These are phyloP conservation scores for Oenanthe melanoleuca DNA, from an alignment of 2,113 vertebrate genomes.

Conservation along the genomic window DNA sequence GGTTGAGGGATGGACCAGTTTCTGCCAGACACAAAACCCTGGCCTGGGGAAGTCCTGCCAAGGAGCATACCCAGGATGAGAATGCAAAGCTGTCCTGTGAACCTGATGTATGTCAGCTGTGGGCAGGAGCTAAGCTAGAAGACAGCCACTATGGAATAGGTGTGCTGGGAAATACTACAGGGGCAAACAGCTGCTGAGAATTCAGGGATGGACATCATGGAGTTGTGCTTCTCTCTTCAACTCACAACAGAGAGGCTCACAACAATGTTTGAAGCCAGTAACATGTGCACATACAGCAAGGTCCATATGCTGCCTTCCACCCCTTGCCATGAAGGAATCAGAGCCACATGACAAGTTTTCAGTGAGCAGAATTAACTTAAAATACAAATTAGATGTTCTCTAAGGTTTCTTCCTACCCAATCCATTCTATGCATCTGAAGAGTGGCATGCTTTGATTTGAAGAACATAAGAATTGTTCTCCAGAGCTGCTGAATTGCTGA, in stretches of 20 bases:
- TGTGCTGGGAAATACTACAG: not conserved
- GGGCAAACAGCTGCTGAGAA: not conserved
- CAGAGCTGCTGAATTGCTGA: not conserved
- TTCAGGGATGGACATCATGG: not conserved
- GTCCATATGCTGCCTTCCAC: not conserved
- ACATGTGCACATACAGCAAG: not conserved
- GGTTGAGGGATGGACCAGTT: not conserved
- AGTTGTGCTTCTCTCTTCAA: not conserved
- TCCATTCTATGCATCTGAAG: not conserved
- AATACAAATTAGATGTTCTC: not conserved
- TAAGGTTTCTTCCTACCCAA: not conserved
- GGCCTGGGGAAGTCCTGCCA: not conserved
- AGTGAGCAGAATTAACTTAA: not conserved
- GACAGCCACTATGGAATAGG: not conserved
- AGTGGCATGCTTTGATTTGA: not conserved
- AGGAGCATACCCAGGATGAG: not conserved
- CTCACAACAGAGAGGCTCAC: not conserved
- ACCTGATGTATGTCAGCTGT: accelerated
- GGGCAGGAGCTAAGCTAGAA: not conserved
- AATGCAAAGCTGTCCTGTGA: not conserved
- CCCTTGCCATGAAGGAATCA: not conserved
- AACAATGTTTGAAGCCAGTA: not conserved
- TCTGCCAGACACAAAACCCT: not conserved
- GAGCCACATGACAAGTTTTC: not conserved
- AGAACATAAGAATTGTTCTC: not conserved